phyloP scores from a whole-genome alignment of 2,113 vertebrate species.

The Cromileptes altivelis region DNA sequence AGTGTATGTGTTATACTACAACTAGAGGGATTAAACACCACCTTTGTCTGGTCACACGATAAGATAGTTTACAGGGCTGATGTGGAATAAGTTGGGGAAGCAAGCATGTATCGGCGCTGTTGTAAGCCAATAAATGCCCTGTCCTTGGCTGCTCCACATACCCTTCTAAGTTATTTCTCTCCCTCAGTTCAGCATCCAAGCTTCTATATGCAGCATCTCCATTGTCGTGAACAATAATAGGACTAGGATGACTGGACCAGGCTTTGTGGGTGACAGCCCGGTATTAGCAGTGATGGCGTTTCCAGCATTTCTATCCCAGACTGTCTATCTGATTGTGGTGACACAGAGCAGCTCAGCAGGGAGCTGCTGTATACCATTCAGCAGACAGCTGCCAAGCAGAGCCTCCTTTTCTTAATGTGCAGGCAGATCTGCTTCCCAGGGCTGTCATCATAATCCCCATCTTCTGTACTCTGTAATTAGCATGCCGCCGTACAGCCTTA shows the following conservation, averaged over 20 bases:
- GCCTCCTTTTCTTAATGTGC: slow-evolving; percentile 54
- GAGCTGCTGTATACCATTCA: slow-evolving; percentile 32
- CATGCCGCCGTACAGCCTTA: slow-evolving; percentile 73
- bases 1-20: not conserved
- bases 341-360: slow-evolving; percentile 10
- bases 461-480: slow-evolving; percentile 78
- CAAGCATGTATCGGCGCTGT: not conserved
- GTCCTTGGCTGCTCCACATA: not conserved
- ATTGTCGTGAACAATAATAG: not conserved
- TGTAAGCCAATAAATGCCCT: not conserved
- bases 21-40: not conserved
- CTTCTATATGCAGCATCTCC: not conserved
- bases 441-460: slow-evolving; percentile 76
- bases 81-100: not conserved
- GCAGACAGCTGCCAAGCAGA: slow-evolving; percentile 40
- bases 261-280: not conserved
- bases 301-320: not conserved
- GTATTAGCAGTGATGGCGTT: too few species aligned
- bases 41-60: not conserved
- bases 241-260: not conserved
- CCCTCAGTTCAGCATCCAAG: not conserved
- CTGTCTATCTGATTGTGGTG: slow-evolving; percentile 10
- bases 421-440: slow-evolving; percentile 73
- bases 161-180: not conserved
- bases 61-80: not conserved